Percentiles rank a stretch among this genome's conserved stretches.
Conservation (phyloP, 2,113 vertebrate species). For the Genyomyrus donnyi region DNA sequence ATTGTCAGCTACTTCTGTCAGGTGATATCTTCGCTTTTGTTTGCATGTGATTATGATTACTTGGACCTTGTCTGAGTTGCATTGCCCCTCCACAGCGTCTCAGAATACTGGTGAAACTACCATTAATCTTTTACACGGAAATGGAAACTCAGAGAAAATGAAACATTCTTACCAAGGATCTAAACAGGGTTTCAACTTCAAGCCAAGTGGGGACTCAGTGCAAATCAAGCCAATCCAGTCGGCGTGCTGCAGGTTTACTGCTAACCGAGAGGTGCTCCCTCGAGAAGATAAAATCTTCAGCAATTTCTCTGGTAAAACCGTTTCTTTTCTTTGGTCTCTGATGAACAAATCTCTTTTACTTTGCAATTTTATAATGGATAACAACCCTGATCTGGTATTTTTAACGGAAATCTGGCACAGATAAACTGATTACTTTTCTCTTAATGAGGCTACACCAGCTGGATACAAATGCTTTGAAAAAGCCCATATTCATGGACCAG, state of each 20-base stretch:
- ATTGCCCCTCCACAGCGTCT: neutral
- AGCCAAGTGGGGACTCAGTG: neutral
- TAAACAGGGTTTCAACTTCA: neutral
- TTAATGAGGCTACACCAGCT: constrained; percentile 1
- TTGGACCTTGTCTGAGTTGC: neutral
- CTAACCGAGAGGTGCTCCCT: neutral
- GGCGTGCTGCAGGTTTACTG: neutral
- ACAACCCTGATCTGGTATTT: constrained; percentile 1
- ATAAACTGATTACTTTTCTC: neutral
- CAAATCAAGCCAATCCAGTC: neutral
- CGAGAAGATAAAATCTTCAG: neutral
- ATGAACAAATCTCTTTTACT: neutral
- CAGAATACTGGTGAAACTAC: neutral
- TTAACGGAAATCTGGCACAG: constrained; percentile 1
- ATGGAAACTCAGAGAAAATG: neutral
- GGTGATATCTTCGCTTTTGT: neutral
- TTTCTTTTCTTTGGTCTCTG: neutral
- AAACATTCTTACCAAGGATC: neutral
- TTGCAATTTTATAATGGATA: constrained; percentile 1
- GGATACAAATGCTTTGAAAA: neutral
- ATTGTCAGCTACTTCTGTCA: neutral
- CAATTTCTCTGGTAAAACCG: neutral
- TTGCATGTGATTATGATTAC: neutral
- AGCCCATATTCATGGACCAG: neutral
- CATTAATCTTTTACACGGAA: neutral